These are phyloP conservation scores for Aphidius colemani DNA, from an alignment of 2,888 invertebrate genomes.

Conservation along the genomic window DNA sequence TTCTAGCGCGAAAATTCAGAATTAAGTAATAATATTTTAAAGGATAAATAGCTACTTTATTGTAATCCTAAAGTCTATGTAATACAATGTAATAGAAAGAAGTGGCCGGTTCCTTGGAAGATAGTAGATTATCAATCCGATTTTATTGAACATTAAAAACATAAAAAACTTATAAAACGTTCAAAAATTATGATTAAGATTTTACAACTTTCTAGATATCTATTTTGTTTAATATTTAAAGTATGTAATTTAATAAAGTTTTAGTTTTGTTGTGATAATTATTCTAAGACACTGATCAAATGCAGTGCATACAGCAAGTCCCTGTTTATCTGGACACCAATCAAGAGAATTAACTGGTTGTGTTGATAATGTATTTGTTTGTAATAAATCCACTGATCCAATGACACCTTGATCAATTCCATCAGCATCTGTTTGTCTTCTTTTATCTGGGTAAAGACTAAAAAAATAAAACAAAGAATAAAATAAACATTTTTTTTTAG, in stretches of 20 bases:
- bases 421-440: conserved; percentile 73
- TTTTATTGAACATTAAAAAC: too few species aligned
- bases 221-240: too few species aligned
- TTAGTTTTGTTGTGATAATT: conserved; percentile 85
- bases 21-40: too few species aligned
- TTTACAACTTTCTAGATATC: too few species aligned
- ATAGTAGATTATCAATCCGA: too few species aligned
- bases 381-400: conserved; percentile 76
- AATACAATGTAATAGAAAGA: too few species aligned
- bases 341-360: conserved; percentile 90
- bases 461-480: conserved; percentile 27
- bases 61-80: too few species aligned
- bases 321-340: conserved; percentile 90
- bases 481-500: background rate
- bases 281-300: conserved; percentile 91
- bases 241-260: conserved; percentile 72
- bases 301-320: conserved; percentile 84
- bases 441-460: conserved; percentile 80
- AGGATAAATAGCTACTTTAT: too few species aligned
- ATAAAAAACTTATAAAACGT: too few species aligned
- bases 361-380: conserved; percentile 79
- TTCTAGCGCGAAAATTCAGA: too few species aligned
- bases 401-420: conserved; percentile 76
- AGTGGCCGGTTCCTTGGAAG: too few species aligned
- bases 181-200: too few species aligned